Evolutionary conservation across 2,888 invertebrate genomes (phyloP).

Genomic region (Chouioia cunea): DNA sequence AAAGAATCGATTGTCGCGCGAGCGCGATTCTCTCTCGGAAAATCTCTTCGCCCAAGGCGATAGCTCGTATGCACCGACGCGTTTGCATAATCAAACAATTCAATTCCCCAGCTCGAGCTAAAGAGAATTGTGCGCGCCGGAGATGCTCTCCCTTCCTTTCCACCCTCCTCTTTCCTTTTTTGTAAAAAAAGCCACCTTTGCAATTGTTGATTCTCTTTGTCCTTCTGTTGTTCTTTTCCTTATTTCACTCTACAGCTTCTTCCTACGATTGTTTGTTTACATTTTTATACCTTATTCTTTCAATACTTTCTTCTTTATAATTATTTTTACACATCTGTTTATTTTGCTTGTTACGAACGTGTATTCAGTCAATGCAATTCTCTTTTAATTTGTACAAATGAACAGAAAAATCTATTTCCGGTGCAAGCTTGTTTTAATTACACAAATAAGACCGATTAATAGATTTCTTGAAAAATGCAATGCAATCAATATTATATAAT

Average conservation of each 20-base stretch:
- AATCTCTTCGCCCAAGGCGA: constrained; percentile 23
- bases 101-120: constrained; percentile 44
- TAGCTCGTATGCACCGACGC: constrained; percentile 24
- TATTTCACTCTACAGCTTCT: neutral
- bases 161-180: too few species aligned
- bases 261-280: neutral
- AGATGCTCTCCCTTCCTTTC: constrained; percentile 8
- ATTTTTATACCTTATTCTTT: neutral
- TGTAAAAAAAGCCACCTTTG: too few species aligned
- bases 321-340: too few species aligned
- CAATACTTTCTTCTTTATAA: neutral
- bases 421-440: too few species aligned
- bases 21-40: constrained; percentile 15
- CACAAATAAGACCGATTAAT: too few species aligned
- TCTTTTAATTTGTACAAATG: too few species aligned
- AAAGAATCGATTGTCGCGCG: too few species aligned
- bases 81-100: constrained; percentile 58
- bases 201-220: constrained; percentile 12
- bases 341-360: too few species aligned
- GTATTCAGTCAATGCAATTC: too few species aligned
- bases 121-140: constrained; percentile 10
- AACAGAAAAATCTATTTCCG: too few species aligned
- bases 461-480: too few species aligned
- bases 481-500: too few species aligned
- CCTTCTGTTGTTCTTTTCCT: neutral